Percentiles rank a stretch among this genome's conserved stretches.
Conservation (phyloP, 2,888 invertebrate species). For the Brachyptera putata region DNA sequence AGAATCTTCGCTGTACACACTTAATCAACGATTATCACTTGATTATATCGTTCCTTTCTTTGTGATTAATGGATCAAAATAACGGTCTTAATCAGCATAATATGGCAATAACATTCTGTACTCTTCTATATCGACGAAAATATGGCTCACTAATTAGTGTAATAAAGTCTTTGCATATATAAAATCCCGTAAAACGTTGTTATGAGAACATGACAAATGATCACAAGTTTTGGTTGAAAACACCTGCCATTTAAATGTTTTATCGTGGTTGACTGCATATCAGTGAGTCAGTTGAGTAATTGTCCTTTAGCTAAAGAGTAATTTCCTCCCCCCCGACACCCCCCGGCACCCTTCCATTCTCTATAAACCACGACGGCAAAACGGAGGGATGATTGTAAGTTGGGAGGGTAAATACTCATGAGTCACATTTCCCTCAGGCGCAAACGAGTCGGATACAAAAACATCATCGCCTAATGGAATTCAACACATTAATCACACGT, state of each 20-base stretch:
- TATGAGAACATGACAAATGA: constrained; percentile 27
- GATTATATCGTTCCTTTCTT: no score
- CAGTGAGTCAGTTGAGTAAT: constrained; percentile 28
- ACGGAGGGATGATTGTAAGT: background rate
- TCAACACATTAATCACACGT: constrained; percentile 45
- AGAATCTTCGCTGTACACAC: no score
- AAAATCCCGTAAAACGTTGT: background rate
- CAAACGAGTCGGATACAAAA: constrained; percentile 39
- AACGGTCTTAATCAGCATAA: constrained; percentile 11
- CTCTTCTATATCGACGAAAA: constrained; percentile 13
- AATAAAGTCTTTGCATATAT: constrained; percentile 24
- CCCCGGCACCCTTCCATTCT: background rate
- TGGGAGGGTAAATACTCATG: constrained; percentile 20
- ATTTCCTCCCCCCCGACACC: constrained; percentile 18
- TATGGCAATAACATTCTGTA: constrained; percentile 13
- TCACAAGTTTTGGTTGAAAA: constrained; percentile 15
- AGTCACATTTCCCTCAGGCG: constrained; percentile 24
- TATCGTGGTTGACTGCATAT: constrained; percentile 25
- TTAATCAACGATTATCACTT: no score
- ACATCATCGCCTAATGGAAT: constrained; percentile 47
- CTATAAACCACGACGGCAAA: background rate
- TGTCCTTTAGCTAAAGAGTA: constrained; percentile 25
- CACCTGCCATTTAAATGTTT: constrained; percentile 27
- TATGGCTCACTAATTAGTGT: constrained; percentile 28
- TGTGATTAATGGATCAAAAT: constrained; percentile 16